phyloP scores from a whole-genome alignment of 2,113 vertebrate species.

The Meleagris gallopavo region DNA sequence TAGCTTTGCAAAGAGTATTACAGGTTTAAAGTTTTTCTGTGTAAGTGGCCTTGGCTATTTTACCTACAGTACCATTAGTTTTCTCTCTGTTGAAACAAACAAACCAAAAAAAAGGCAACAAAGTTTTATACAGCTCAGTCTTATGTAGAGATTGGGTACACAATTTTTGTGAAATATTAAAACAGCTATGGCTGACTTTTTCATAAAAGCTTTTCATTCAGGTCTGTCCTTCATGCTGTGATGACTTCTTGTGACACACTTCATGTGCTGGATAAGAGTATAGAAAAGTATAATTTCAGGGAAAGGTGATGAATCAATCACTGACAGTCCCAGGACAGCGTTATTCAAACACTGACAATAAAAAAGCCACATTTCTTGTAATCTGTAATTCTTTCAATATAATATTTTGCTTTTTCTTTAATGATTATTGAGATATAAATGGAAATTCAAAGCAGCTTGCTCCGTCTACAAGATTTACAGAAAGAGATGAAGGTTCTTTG shows the following conservation, averaged over 20 bases:
- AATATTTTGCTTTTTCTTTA: not conserved
- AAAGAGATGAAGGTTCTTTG: not conserved
- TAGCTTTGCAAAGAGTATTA: not conserved
- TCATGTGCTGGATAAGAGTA: not conserved
- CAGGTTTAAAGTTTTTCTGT: not conserved
- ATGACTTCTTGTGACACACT: not conserved
- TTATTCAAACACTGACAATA: not conserved
- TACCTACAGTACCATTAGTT: not conserved
- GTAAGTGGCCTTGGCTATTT: not conserved
- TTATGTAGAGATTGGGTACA: not conserved
- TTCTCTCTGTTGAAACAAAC: not conserved
- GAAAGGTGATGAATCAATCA: not conserved
- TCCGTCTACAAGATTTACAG: not conserved
- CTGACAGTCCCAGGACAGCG: not conserved
- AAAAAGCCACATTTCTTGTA: not conserved
- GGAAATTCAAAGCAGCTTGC: not conserved
- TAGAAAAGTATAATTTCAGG: not conserved
- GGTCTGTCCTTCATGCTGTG: not conserved
- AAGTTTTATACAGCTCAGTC: not conserved
- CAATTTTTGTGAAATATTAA: not conserved
- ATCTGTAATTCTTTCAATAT: not conserved
- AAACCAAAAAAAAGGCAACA: not conserved
- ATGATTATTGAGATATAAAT: not conserved
- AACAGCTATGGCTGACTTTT: not conserved
- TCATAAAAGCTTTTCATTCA: not conserved